These are phyloP conservation scores for Anseranas semipalmata DNA, from an alignment of 2,113 vertebrate species.

Conservation along the genomic window DNA sequence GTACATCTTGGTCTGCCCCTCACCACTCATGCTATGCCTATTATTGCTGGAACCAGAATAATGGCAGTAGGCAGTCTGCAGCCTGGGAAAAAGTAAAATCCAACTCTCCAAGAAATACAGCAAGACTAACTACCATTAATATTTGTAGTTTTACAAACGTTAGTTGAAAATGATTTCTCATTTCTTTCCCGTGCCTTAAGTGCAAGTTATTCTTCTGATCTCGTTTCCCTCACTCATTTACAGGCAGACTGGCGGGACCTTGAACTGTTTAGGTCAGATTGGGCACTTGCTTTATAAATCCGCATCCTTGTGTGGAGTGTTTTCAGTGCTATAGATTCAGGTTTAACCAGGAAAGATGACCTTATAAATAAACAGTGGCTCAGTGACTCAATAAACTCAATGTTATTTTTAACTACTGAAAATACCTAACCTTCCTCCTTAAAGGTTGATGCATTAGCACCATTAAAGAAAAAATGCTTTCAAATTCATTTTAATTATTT, in stretches of 20 bases:
- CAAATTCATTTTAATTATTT: not conserved
- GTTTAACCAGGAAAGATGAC: not conserved
- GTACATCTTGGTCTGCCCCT: not conserved
- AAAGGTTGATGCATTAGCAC: not conserved
- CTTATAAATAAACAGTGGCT: no score
- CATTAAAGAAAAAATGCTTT: no score
- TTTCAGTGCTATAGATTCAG: not conserved
- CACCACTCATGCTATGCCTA: not conserved
- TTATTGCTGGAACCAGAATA: not conserved
- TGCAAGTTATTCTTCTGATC: not conserved
- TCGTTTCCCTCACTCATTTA: not conserved
- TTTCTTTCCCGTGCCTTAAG: not conserved
- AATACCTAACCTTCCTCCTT: not conserved
- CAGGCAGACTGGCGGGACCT: not conserved
- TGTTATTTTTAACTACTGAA: not conserved
- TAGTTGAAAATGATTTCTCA: not conserved
- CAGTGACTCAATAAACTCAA: no score
- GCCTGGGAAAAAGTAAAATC: not conserved
- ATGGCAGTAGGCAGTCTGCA: not conserved
- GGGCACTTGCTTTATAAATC: not conserved
- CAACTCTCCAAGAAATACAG: not conserved
- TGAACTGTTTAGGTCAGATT: not conserved
- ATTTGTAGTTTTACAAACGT: not conserved
- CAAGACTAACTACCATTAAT: not conserved
- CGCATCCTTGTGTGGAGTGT: not conserved